A percentile compares a stretch with the other conserved stretches of the same genome.
Evolutionary conservation across 2,888 invertebrate species (phyloP).

Genomic region (Acleris laterana): DNA sequence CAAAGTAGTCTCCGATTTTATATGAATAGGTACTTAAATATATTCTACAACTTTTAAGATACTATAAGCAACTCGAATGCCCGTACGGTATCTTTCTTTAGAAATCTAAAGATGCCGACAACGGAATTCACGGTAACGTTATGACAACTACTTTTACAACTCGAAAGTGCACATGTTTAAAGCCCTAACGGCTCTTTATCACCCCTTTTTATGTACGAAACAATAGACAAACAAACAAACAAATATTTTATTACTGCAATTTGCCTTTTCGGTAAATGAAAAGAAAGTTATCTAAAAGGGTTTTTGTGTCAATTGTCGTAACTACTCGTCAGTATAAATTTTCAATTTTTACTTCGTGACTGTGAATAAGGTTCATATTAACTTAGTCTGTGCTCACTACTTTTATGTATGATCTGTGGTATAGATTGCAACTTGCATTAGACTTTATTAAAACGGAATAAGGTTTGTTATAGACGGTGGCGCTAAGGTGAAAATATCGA

Average conservation of each 20-base stretch:
- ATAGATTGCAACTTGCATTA: too few species aligned
- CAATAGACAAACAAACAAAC: slow-evolving; percentile 12
- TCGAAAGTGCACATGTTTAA: slow-evolving; percentile 14
- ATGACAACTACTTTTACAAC: slow-evolving; percentile 9
- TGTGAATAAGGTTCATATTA: too few species aligned
- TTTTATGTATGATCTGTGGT: too few species aligned
- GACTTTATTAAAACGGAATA: not conserved
- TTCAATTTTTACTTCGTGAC: too few species aligned
- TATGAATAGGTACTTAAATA: too few species aligned
- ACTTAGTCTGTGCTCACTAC: too few species aligned
- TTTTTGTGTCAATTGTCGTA: not conserved
- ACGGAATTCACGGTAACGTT: too few species aligned
- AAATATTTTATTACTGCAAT: slow-evolving; percentile 7
- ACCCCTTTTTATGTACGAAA: slow-evolving; percentile 10
- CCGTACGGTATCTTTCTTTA: too few species aligned
- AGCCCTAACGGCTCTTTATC: not conserved
- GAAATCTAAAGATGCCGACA: too few species aligned
- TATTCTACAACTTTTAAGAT: too few species aligned
- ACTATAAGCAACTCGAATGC: too few species aligned
- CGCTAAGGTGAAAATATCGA: not conserved
- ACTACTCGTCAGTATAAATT: not conserved
- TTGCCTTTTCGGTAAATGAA: slow-evolving; percentile 13
- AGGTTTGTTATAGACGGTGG: not conserved
- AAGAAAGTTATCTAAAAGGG: slow-evolving; percentile 11
- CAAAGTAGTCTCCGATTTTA: too few species aligned